Conservation (phyloP, 2,797 vertebrate genomes). For the Oreochromis mossambicus region DNA sequence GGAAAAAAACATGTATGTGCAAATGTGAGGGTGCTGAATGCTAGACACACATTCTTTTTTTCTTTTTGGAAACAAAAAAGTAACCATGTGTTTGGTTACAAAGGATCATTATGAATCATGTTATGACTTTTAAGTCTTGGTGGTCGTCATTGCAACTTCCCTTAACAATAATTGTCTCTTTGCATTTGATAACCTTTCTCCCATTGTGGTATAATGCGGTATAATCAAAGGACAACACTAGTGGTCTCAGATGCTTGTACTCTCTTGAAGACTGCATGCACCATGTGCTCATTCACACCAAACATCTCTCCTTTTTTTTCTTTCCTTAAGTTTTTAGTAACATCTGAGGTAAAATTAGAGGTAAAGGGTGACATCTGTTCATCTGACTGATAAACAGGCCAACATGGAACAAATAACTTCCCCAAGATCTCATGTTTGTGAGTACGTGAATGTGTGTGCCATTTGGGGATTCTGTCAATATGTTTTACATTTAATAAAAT, state of each 20-base stretch:
- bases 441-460: constrained; percentile 57
- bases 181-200: constrained; percentile 37
- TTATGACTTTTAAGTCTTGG: constrained; percentile 55
- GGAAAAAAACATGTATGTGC: constrained; percentile 6
- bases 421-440: constrained; percentile 58
- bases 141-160: constrained; percentile 68
- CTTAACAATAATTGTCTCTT: constrained; percentile 51
- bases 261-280: constrained; percentile 16
- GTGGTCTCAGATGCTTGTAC: constrained; percentile 44
- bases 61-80: constrained; percentile 23
- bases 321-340: constrained; percentile 50
- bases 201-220: constrained; percentile 9
- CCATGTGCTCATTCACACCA: neutral
- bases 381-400: constrained; percentile 64
- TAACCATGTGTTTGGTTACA: constrained; percentile 41
- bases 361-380: constrained; percentile 74
- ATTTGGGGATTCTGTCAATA: constrained; percentile 57
- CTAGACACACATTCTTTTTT: constrained; percentile 23
- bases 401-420: constrained; percentile 59
- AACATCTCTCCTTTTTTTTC: neutral
- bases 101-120: constrained; percentile 40
- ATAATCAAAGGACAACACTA: constrained; percentile 42
- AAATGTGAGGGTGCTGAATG: constrained; percentile 32
- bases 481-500: constrained; percentile 78
- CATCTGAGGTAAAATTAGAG: constrained; percentile 77